These are phyloP conservation scores for Falco berigora DNA, from an alignment of 2,797 vertebrate species.

Conservation along the genomic window DNA sequence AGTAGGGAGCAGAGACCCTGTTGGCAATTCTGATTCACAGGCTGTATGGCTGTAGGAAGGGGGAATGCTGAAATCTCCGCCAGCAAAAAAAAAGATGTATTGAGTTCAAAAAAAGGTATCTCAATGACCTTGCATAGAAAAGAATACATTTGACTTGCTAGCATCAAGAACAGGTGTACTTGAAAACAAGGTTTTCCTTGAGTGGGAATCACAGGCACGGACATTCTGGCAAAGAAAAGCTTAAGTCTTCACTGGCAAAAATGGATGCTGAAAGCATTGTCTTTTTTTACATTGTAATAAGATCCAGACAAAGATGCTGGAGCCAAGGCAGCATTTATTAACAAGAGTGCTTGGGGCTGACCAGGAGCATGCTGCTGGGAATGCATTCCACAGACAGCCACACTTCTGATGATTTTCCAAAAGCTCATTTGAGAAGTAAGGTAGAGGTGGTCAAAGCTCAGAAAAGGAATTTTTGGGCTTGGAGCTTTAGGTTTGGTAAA, in stretches of 20 bases:
- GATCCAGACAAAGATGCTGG: background rate
- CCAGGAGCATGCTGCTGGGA: background rate
- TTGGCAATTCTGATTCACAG: constrained; percentile 20
- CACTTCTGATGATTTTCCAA: background rate
- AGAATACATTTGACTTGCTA: background rate
- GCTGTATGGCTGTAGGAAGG: background rate
- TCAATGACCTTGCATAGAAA: background rate
- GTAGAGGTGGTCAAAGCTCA: background rate
- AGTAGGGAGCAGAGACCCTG: constrained; percentile 3
- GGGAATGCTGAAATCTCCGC: background rate
- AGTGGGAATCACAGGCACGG: background rate
- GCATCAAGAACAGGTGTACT: background rate
- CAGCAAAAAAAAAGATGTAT: background rate
- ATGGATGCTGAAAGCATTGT: background rate
- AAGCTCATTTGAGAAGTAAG: background rate
- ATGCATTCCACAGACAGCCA: fast-evolving
- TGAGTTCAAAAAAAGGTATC: background rate
- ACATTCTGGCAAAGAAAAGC: background rate
- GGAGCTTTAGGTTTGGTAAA: background rate
- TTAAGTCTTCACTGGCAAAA: background rate
- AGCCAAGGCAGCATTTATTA: background rate
- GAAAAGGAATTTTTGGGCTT: background rate
- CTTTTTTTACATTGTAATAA: background rate
- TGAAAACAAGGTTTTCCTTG: background rate
- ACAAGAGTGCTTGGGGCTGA: background rate